Percentiles rank a stretch among this genome's conserved stretches.
These are phyloP conservation scores for Brachionus rubens DNA, from an alignment of 1,140 invertebrate genomes.

Conservation along the genomic window DNA sequence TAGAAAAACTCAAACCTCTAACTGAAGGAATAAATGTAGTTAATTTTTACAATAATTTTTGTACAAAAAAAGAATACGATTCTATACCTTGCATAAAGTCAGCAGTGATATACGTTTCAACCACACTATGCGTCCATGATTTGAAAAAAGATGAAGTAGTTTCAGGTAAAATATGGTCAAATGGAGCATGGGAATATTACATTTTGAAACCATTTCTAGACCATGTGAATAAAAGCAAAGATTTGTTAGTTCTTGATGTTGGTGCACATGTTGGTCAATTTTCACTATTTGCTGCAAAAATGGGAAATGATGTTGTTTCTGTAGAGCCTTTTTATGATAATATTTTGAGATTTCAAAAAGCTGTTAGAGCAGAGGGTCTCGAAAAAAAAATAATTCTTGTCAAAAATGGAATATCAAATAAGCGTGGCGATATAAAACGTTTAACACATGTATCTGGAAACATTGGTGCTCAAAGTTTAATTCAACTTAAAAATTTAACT, in stretches of 20 bases:
- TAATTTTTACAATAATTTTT: too few species aligned
- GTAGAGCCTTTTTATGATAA: constrained; percentile 15
- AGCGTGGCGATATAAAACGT: neutral
- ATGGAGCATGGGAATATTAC: neutral
- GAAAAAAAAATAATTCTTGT: neutral
- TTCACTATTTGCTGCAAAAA: neutral
- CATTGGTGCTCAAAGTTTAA: constrained; percentile 1
- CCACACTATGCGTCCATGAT: neutral
- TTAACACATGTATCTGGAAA: neutral
- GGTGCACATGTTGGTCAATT: constrained; percentile 7
- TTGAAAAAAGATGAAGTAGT: neutral
- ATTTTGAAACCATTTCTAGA: neutral
- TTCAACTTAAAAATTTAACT: neutral
- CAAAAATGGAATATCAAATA: neutral
- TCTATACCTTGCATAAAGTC: too few species aligned
- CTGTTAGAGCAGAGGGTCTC: neutral
- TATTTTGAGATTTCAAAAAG: constrained; percentile 3
- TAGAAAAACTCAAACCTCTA: too few species aligned
- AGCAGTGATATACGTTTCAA: too few species aligned
- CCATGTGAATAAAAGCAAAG: neutral
- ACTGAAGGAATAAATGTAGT: too few species aligned
- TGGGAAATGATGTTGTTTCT: neutral
- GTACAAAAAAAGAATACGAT: too few species aligned
- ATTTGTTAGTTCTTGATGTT: neutral
- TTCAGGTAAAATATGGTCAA: neutral